A percentile compares a stretch with the other conserved stretches of the same genome.
Evolutionary conservation across 2,113 vertebrate genomes (phyloP).

Genomic region (Austrofundulus limnaeus): DNA sequence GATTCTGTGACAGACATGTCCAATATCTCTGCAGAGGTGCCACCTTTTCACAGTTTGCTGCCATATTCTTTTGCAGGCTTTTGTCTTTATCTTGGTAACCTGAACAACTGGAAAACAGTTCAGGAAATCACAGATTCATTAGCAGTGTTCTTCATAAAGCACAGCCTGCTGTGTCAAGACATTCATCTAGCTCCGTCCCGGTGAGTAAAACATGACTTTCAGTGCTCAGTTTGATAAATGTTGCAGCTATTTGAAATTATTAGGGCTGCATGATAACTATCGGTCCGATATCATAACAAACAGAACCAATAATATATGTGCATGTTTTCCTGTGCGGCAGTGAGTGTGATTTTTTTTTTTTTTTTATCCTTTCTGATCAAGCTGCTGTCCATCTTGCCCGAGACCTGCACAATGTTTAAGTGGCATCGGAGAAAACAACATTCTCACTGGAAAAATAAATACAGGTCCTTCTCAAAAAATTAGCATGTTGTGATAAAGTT

Average conservation of each 20-base stretch:
- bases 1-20: rapidly evolving
- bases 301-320: too few species aligned
- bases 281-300: too few species aligned
- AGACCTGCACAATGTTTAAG: too few species aligned
- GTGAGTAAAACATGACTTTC: constrained; percentile 30
- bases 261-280: too few species aligned
- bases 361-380: too few species aligned
- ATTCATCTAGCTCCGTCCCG: constrained; percentile 51
- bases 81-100: constrained; percentile 65
- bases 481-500: too few species aligned
- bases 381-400: too few species aligned
- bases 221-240: not conserved
- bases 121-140: constrained; percentile 55
- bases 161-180: constrained; percentile 59
- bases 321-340: too few species aligned
- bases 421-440: too few species aligned
- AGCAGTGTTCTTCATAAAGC: constrained; percentile 42
- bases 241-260: not conserved
- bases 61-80: constrained; percentile 47
- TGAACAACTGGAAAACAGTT: constrained; percentile 53
- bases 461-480: too few species aligned
- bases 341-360: too few species aligned
- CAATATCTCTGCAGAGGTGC: not conserved
- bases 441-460: too few species aligned
- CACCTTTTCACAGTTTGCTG: not conserved